Conservation (phyloP, 2,888 invertebrate genomes). For the Halictus ligatus region DNA sequence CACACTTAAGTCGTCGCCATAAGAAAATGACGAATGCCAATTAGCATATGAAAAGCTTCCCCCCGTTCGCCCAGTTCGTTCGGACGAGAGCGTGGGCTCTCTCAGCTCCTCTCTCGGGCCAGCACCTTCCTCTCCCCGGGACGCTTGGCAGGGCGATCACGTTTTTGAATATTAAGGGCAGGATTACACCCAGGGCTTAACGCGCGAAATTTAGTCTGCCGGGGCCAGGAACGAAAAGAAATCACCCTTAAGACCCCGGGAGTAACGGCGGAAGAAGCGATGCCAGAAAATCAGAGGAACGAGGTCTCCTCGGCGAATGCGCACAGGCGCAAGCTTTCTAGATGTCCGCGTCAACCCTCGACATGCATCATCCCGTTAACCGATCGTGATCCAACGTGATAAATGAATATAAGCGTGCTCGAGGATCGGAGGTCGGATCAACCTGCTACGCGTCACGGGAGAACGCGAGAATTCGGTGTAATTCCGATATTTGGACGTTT, state of each 20-base stretch:
- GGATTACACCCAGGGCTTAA: conserved; percentile 84
- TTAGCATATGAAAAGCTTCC: conserved; percentile 84
- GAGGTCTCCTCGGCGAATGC: neutral
- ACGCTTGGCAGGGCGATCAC: conserved; percentile 84
- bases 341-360: conserved; percentile 31
- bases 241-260: conserved; percentile 76
- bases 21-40: conserved; percentile 85
- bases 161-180: conserved; percentile 85
- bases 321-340: neutral
- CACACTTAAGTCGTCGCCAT: conserved; percentile 82
- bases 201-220: conserved; percentile 83
- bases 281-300: conserved; percentile 31
- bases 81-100: conserved; percentile 37
- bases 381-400: conserved; percentile 15
- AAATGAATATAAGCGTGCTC: neutral
- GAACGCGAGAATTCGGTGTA: no score
- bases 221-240: conserved; percentile 75
- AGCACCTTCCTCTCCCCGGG: conserved; percentile 58
- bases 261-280: conserved; percentile 45
- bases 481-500: no score
- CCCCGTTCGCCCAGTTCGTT: conserved; percentile 65
- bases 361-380: conserved; percentile 58
- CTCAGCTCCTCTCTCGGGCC: conserved; percentile 49
- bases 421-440: conserved; percentile 25
- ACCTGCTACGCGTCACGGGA: no score